These are phyloP conservation scores for Oligia fasciuncula DNA, from an alignment of 2,888 invertebrate species.

Conservation along the genomic window DNA sequence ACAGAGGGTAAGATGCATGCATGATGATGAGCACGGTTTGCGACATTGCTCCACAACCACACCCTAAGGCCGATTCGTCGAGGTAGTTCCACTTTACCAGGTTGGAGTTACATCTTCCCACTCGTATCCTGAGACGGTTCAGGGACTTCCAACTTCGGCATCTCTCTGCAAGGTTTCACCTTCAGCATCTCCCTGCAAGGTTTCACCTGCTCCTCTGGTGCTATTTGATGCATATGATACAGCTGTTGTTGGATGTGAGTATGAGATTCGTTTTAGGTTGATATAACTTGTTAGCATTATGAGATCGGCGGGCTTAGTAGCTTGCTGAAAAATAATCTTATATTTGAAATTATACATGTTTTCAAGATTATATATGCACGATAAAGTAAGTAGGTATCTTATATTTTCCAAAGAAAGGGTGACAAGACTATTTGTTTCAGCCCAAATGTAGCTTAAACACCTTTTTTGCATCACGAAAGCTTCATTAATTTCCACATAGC, in stretches of 20 bases:
- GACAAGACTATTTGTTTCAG: not conserved
- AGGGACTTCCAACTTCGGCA: too few relatives aligned
- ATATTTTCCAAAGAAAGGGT: not conserved
- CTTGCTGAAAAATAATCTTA: not conserved
- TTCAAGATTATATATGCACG: not conserved
- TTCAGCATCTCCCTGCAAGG: too few relatives aligned
- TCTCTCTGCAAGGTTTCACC: too few relatives aligned
- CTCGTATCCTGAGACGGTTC: too few relatives aligned
- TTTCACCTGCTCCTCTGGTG: too few relatives aligned
- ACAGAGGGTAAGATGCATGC: too few relatives aligned
- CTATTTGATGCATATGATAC: too few relatives aligned
- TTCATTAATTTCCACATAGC: not conserved
- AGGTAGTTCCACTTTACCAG: too few relatives aligned
- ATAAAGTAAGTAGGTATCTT: not conserved
- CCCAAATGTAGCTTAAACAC: constrained; percentile 2
- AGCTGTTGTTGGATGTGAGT: not conserved
- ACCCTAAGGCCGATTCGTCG: too few relatives aligned
- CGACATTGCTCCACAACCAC: too few relatives aligned
- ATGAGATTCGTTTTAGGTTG: not conserved
- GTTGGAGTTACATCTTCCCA: too few relatives aligned
- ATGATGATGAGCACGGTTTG: too few relatives aligned
- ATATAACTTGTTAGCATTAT: not conserved
- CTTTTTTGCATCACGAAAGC: constrained; percentile 1
- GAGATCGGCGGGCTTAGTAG: not conserved
- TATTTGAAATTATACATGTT: not conserved